These are phyloP conservation scores for Nipponia nippon DNA, from an alignment of 2,113 vertebrate species.

Conservation along the genomic window DNA sequence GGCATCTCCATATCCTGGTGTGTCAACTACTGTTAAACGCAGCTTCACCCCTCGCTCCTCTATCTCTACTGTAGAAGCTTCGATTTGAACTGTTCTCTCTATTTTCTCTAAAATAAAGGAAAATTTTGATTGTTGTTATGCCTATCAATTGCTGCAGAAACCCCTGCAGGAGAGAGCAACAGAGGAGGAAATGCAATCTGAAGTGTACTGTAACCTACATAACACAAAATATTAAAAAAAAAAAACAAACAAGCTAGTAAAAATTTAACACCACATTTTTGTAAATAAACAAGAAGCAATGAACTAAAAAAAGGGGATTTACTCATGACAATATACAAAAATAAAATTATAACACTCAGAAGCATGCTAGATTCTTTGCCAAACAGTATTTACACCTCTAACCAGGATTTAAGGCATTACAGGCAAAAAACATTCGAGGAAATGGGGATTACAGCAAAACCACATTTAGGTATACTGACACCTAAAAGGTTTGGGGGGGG, in stretches of 20 bases:
- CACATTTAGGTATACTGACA: not conserved
- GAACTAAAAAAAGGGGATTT: not conserved
- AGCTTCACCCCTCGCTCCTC: constrained; percentile 93
- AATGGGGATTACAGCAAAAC: not conserved
- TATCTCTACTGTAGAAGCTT: constrained; percentile 92
- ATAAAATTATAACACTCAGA: not conserved
- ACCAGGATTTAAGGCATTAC: not conserved
- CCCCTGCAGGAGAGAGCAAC: not conserved
- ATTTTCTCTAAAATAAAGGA: constrained; percentile 83
- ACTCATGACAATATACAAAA: not conserved
- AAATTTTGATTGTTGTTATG: not conserved
- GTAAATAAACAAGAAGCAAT: not conserved
- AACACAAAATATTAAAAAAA: not conserved
- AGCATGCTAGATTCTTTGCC: not conserved
- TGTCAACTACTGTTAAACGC: constrained; percentile 90
- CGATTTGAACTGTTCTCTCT: constrained; percentile 91
- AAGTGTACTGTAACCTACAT: not conserved
- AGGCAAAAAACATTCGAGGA: not conserved
- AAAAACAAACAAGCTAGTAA: not conserved
- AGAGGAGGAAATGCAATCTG: not conserved
- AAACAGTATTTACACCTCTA: not conserved
- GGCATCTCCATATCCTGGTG: constrained; percentile 90
- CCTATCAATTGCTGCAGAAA: not conserved
- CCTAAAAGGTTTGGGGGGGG: not conserved
- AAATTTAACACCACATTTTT: not conserved